These are phyloP conservation scores for Oreochromis aureus DNA, from an alignment of 2,113 vertebrate genomes.

Conservation along the genomic window DNA sequence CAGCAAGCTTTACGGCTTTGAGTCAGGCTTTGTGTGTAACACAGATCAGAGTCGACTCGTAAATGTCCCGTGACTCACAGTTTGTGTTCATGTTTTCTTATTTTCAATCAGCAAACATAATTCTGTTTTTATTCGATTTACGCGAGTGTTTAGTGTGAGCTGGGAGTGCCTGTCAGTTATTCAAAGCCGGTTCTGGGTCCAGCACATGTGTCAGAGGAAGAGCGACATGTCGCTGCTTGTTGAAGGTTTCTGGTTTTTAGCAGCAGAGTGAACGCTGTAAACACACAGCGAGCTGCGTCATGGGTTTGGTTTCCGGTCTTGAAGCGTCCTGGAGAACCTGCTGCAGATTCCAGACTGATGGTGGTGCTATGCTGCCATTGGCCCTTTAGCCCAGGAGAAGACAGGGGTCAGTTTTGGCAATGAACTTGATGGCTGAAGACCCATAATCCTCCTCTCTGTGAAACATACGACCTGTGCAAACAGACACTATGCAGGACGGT, in stretches of 20 bases:
- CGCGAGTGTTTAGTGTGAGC: background rate
- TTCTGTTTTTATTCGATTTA: accelerated
- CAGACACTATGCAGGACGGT: background rate
- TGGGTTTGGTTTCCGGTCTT: background rate
- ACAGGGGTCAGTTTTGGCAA: background rate
- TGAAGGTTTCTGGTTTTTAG: background rate
- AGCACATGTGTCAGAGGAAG: background rate
- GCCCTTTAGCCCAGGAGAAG: background rate
- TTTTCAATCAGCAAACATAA: background rate
- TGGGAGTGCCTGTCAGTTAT: background rate
- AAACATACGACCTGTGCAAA: background rate
- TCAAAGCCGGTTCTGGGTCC: background rate
- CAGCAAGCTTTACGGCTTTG: background rate
- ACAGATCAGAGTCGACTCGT: background rate
- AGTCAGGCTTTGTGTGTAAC: accelerated
- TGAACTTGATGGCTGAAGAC: background rate
- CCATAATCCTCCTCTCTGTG: background rate
- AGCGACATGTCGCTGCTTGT: background rate
- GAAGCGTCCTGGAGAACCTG: background rate
- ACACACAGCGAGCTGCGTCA: background rate
- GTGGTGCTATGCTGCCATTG: background rate
- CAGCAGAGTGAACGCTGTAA: background rate
- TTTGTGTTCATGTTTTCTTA: accelerated
- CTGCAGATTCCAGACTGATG: background rate
- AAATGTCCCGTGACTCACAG: background rate